A percentile compares a stretch with the other conserved stretches of the same genome.
Evolutionary conservation across 2,888 invertebrate genomes (phyloP).

Genomic region (Caenorhabditis sp.): DNA sequence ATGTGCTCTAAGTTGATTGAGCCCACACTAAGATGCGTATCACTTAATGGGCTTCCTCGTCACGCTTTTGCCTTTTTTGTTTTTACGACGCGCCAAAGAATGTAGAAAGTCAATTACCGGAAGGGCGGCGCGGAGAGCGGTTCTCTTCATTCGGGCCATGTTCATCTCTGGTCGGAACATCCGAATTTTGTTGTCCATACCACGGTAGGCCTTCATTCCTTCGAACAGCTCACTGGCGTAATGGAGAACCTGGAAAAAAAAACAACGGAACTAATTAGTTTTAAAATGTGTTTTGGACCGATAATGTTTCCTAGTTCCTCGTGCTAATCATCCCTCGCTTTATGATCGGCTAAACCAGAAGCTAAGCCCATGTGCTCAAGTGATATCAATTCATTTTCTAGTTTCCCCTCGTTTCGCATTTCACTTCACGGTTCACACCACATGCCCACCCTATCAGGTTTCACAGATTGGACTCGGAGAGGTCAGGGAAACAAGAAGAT

Average conservation of each 20-base stretch:
- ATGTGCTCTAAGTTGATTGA: slow-evolving; percentile 23
- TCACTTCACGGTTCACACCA: slow-evolving; percentile 27
- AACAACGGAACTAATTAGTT: slow-evolving; percentile 22
- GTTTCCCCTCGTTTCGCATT: slow-evolving; percentile 8
- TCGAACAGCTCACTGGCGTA: slow-evolving; percentile 88
- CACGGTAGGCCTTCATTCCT: slow-evolving; percentile 97
- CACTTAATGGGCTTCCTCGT: slow-evolving; percentile 45
- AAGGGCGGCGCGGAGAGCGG: slow-evolving; percentile 88
- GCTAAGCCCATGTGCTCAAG: too few species aligned
- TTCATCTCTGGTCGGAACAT: slow-evolving; percentile 96
- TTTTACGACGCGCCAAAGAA: slow-evolving; percentile 2
- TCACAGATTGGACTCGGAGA: slow-evolving; percentile 30
- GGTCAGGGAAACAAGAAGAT: slow-evolving; percentile 4
- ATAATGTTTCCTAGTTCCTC: too few species aligned
- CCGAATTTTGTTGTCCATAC: slow-evolving; percentile 91
- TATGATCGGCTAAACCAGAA: not conserved
- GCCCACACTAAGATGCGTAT: slow-evolving; percentile 36
- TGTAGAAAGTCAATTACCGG: slow-evolving; percentile 81
- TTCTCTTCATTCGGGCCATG: slow-evolving; percentile 91
- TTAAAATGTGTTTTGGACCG: not conserved
- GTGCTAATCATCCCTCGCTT: not conserved
- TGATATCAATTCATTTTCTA: slow-evolving; percentile 19
- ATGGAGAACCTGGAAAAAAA: slow-evolving; percentile 74
- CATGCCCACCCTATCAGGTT: slow-evolving; percentile 35
- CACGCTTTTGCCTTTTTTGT: slow-evolving; percentile 13